phyloP scores from a whole-genome alignment of 1,140 invertebrate species.

The Pseudomyrmex flavicornis region DNA sequence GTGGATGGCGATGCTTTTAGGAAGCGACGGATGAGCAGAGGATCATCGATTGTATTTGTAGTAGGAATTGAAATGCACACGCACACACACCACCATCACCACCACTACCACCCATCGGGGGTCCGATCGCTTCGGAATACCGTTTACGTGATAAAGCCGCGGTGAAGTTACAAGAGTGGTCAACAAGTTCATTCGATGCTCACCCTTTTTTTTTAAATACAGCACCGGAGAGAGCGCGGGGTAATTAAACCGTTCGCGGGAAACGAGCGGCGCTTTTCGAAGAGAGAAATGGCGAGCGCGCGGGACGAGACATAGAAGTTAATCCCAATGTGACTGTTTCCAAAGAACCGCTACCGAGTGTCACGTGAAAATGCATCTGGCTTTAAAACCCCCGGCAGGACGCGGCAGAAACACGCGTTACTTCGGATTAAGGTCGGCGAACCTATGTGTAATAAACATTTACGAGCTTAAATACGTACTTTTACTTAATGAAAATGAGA shows the following conservation, averaged over 20 bases:
- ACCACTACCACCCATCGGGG: neutral
- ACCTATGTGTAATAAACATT: slow-evolving; percentile 9
- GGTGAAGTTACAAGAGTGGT: slow-evolving; percentile 2
- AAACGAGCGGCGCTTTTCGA: slow-evolving; percentile 17
- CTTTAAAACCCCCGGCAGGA: neutral
- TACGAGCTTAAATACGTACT: slow-evolving; percentile 9
- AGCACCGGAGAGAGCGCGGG: neutral
- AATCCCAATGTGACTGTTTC: slow-evolving; percentile 46
- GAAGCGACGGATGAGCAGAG: neutral
- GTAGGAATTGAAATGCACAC: slow-evolving; percentile 36
- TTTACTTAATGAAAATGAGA: slow-evolving; percentile 17
- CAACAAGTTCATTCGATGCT: slow-evolving; percentile 38
- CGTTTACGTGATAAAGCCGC: slow-evolving; percentile 47
- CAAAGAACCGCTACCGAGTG: slow-evolving; percentile 21
- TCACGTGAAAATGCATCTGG: slow-evolving; percentile 21
- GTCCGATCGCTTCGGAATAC: slow-evolving; percentile 27
- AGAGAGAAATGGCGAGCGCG: slow-evolving; percentile 11
- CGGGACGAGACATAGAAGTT: slow-evolving; percentile 47
- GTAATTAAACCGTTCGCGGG: slow-evolving; percentile 54
- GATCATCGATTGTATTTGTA: slow-evolving; percentile 39
- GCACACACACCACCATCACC: neutral
- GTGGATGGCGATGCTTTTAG: slow-evolving; percentile 1
- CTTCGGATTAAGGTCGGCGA: slow-evolving; percentile 24
- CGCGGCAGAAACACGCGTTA: slow-evolving; percentile 19
- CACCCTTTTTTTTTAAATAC: slow-evolving; percentile 53